Base-by-base conservation (phyloP, 2,113 vertebrate genomes). In the Ariopsis seemanni region DNA sequence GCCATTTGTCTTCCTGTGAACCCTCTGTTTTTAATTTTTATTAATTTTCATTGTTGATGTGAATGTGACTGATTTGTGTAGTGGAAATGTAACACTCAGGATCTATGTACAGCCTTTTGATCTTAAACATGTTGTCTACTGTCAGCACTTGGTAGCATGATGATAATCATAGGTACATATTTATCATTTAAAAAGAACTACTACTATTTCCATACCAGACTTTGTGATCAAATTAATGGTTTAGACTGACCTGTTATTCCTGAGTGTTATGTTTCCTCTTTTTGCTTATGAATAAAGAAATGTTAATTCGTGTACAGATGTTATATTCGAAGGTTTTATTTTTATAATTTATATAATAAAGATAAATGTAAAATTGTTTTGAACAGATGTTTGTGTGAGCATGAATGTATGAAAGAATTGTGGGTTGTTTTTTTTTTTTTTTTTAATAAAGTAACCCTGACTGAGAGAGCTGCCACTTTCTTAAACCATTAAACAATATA, bases 341-440 rank as follows among this genome's bases (percentile, higher is more conserved):
- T 93, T 92, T 92, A 91, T 93, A 93, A 93, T 91, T 93, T 93
- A 93, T 92, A 91, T 89, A 90, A 90, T 90, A 92, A 90, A 89
- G 87, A 90, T 89, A 92, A 91, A 89, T 90, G 86, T 89, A 89
- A 14, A 90, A 89, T 89, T 91, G 84, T 89, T 90, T 89, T 65
- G 20, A 89, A 87, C 84, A 75, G 83, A 50, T 86, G 86, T 89
- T 86, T 86, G 71, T 89, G 48, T 85, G 84, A 86, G 90, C 83
- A 80, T 85, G 86, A 67, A n/a, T 50, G 84, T 90, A 74, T 90
- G 89, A 90, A 82, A 85, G 82, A 67, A 62, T 88, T 87, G 55
- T 90, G 42, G 42, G 11, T 71, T 60, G 48, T 78, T 48, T 84
- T 82, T 79, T 77, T 79, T 67, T 52, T 79, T 48, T 87, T 82